Conservation (phyloP, 2,888 invertebrate species). For the Pemphredon lugubris region DNA sequence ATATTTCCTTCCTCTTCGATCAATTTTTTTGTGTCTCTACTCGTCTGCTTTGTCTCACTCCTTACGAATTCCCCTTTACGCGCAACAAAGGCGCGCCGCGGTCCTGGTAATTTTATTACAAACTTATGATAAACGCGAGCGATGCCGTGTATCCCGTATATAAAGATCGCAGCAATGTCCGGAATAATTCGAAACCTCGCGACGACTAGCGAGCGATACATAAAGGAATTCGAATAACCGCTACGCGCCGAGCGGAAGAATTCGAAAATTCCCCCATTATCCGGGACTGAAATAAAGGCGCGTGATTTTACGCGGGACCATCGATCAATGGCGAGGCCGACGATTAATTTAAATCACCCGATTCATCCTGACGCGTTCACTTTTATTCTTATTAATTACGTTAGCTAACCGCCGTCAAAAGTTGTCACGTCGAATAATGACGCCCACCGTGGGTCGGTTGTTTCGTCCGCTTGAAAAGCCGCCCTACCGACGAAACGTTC, state of each 20-base stretch:
- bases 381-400: constrained; percentile 55
- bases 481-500: constrained; percentile 27
- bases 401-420: background rate
- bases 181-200: too few relatives aligned
- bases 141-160: too few relatives aligned
- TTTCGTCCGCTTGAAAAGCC: constrained; percentile 23
- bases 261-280: background rate
- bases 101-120: background rate
- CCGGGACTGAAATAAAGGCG: constrained; percentile 17
- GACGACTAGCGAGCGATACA: too few relatives aligned
- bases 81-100: background rate
- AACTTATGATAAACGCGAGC: too few relatives aligned
- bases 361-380: constrained; percentile 37
- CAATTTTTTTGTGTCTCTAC: background rate
- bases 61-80: background rate
- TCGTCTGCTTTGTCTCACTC: background rate
- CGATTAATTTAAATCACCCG: constrained; percentile 46
- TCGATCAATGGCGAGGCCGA: constrained; percentile 20
- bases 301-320: constrained; percentile 17
- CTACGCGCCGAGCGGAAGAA: background rate
- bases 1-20: background rate
- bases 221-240: too few relatives aligned
- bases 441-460: constrained; percentile 12
- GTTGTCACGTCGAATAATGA: constrained; percentile 12
- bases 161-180: too few relatives aligned